Percentiles rank a stretch among this genome's conserved stretches.
phyloP scores from a whole-genome alignment of 2,797 vertebrate species.

The Tamandua tetradactyla region DNA sequence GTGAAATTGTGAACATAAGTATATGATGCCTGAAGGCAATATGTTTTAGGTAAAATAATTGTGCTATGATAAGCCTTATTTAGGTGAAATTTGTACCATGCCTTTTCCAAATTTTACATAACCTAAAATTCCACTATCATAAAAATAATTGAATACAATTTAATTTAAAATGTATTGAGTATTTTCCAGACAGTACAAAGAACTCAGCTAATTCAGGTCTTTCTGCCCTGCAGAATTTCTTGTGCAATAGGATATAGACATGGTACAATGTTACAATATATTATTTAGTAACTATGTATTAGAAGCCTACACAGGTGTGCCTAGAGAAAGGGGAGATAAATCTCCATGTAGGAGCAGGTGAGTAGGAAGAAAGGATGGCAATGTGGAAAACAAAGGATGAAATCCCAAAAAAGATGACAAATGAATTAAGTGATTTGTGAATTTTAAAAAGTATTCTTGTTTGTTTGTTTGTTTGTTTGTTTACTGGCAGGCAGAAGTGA shows the following conservation, averaged over 20 bases:
- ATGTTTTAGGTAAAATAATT: neutral
- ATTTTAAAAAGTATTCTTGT: too few species aligned
- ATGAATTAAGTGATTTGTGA: neutral
- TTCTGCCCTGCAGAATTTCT: neutral
- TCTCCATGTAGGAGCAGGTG: neutral
- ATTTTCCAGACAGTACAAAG: neutral
- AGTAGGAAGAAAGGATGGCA: too few species aligned
- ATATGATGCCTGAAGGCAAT: neutral
- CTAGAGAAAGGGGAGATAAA: neutral
- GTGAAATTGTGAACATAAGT: neutral
- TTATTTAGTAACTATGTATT: neutral
- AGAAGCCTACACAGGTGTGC: neutral
- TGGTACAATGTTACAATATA: neutral
- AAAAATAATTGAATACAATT: slow-evolving; percentile 4
- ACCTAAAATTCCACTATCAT: neutral
- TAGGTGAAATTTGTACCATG: neutral
- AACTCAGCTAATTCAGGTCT: neutral
- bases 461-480: neutral
- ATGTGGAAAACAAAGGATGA: neutral
- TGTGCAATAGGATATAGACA: neutral
- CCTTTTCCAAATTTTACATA: slow-evolving; percentile 1
- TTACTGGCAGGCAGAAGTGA: neutral
- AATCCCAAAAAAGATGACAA: neutral
- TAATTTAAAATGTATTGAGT: neutral
- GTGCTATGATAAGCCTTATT: neutral